Base-by-base conservation (phyloP, 2,888 invertebrate species). In the Phalera bucephala region DNA sequence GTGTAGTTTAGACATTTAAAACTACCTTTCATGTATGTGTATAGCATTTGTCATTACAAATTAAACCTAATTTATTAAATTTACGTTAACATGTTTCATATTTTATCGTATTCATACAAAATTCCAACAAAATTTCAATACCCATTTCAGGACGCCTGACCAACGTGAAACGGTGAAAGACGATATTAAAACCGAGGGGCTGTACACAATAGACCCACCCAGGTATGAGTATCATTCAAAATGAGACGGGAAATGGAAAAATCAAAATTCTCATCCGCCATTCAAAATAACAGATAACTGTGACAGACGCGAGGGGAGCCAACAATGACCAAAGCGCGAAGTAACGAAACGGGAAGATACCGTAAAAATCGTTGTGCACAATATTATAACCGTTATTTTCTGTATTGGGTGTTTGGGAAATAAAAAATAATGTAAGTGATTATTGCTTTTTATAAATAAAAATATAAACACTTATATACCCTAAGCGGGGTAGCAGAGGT, bases 161-260 rank as follows among this genome's bases (percentile, higher is more conserved):
- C 67, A 61, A 53, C 35, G 46, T 28, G 27, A 59, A 66, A 61
- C 55, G 58, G 60, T 61, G 62, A 66, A 61, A 66, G 64, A 35
- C 43, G 70, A 77, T 81, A 82, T 83, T 80, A 76, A 80, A 80
- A 66, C 62, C 55, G 60, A 42, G 35, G 77, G 75, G 63, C 52
- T 54, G 54, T 5, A 40, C 60, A 82, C 80, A 83, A 82, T 75
- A 45, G 72, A 32, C 33, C 19, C 4, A 48, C 30, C 51, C 52
- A 64, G 62, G 56, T 71, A 75, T 60, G 46, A 56, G 60, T 64
- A 66, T 70, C 71, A 73, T 79, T 76, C 68, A 72, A 66, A 68
- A 59, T 55, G 73, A 74, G 71, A 67, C 69, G 71, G 84, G 83
- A 84, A 83, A 86, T 80, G 77, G 75, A 77, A 84, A 80, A 81